Conservation (phyloP, 2,113 vertebrate species). For the Platysternon megacephalum region DNA sequence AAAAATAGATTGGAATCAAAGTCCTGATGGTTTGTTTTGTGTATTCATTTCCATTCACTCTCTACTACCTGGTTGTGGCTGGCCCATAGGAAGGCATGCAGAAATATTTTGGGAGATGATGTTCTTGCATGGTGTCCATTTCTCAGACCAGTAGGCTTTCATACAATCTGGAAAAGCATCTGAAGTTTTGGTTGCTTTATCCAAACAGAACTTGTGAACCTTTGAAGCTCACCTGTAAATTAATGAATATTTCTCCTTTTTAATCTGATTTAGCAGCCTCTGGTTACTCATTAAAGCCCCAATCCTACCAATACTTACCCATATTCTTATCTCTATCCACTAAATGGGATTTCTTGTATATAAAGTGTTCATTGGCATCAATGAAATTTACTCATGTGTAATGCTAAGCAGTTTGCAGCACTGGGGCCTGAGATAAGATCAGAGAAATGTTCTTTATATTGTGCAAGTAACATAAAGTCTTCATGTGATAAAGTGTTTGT, state of each 20-base stretch:
- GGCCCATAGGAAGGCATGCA: background rate
- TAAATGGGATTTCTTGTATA: background rate
- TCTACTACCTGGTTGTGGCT: background rate
- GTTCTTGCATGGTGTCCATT: background rate
- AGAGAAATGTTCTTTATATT: background rate
- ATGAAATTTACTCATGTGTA: background rate
- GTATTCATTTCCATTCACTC: too few relatives aligned
- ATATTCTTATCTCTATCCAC: background rate
- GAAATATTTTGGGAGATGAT: background rate
- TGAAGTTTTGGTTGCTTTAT: background rate
- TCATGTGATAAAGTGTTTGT: background rate
- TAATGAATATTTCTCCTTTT: background rate
- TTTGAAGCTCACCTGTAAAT: fast-evolving
- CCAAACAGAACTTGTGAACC: background rate
- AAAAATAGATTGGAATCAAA: background rate
- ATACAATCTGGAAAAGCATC: background rate
- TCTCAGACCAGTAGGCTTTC: background rate
- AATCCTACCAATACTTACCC: background rate
- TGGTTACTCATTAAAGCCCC: background rate
- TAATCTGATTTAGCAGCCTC: too few relatives aligned
- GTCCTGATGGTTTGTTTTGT: too few relatives aligned
- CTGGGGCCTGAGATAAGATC: background rate
- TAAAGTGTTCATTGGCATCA: background rate
- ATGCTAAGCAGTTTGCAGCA: background rate
- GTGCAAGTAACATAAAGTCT: background rate